phyloP scores from a whole-genome alignment of 1,140 invertebrate genomes.

The Periplaneta americana region DNA sequence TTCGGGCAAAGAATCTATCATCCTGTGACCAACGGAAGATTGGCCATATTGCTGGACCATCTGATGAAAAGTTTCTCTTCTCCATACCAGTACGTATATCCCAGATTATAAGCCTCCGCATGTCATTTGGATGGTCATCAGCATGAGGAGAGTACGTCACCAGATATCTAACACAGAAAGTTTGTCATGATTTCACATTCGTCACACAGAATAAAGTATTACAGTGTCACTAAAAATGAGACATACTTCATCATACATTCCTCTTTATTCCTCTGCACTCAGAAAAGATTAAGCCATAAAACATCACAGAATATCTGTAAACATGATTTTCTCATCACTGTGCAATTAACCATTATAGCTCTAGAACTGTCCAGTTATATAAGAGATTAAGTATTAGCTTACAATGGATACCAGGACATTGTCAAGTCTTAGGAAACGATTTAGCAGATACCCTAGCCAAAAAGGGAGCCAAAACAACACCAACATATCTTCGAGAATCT shows the following conservation, averaged over 20 bases:
- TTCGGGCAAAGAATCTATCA: constrained; percentile 92
- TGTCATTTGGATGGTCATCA: constrained; percentile 51
- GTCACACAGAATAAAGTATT: no score
- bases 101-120: constrained; percentile 83
- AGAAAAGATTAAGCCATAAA: background rate
- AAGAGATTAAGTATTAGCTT: no score
- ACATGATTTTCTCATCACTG: background rate
- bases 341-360: background rate
- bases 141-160: constrained; percentile 83
- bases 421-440: no score
- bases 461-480: no score
- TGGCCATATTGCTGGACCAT: constrained; percentile 80
- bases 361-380: no score
- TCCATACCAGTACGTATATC: constrained; percentile 90
- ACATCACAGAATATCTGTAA: background rate
- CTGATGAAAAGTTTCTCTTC: constrained; percentile 84
- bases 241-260: no score
- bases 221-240: no score
- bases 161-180: constrained; percentile 59
- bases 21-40: constrained; percentile 97
- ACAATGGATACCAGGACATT: no score
- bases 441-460: no score
- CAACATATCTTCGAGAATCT: no score
- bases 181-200: background rate
- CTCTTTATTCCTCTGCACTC: no score